A percentile compares a stretch with the other conserved stretches of the same genome.
phyloP scores from a whole-genome alignment of 2,888 invertebrate species.

The Platycheirus rosarum region DNA sequence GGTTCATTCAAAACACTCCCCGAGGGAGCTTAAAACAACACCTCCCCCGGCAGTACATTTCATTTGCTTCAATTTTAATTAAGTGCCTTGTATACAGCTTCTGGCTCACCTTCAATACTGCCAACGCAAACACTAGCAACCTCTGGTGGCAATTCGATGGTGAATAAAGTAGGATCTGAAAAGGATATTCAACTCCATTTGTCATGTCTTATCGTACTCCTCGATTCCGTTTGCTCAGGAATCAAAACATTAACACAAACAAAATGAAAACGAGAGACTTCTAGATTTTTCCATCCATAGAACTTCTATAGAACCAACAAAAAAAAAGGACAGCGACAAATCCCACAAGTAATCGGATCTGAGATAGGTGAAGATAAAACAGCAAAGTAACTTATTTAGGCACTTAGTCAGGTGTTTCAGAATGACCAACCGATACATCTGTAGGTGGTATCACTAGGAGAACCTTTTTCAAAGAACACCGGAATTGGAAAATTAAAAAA shows the following conservation, averaged over 20 bases:
- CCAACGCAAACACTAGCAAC: neutral
- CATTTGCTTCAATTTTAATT: conserved; percentile 19
- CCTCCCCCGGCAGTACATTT: conserved; percentile 5
- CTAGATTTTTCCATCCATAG: too few species aligned
- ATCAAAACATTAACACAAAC: conserved; percentile 16
- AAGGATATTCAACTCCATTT: conserved; percentile 48
- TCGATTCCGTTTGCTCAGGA: conserved; percentile 32
- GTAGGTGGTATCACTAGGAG: neutral
- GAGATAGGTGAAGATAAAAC: conserved; percentile 36
- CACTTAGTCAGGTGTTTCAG: neutral
- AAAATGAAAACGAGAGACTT: conserved; percentile 22
- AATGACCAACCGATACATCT: conserved; percentile 17
- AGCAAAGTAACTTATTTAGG: conserved; percentile 28
- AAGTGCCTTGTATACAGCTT: conserved; percentile 3
- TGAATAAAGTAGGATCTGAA: conserved; percentile 14
- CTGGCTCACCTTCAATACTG: neutral
- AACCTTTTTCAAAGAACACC: neutral
- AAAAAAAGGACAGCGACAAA: conserved; percentile 32
- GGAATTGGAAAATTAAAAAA: neutral
- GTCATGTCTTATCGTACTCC: conserved; percentile 55
- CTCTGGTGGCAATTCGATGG: conserved; percentile 18
- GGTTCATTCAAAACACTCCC: conserved; percentile 10
- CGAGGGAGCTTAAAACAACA: conserved; percentile 5
- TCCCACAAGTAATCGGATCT: conserved; percentile 50
- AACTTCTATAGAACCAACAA: conserved; percentile 32